Conservation (phyloP, 2,797 vertebrate species). For the Gastrophryne carolinensis region DNA sequence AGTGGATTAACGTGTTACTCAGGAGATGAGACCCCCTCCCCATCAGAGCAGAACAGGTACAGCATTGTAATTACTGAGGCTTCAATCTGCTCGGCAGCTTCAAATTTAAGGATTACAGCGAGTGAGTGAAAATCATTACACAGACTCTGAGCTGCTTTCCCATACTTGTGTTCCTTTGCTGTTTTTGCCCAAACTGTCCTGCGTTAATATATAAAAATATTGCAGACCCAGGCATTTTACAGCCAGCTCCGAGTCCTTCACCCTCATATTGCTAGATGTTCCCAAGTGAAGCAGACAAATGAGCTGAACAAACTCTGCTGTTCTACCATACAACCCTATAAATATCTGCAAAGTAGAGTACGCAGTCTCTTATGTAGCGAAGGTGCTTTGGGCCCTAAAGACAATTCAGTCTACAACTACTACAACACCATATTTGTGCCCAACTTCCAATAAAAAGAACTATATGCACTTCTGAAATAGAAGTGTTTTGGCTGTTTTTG, state of each 20-base stretch:
- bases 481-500: too few species aligned
- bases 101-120: slow-evolving; percentile 60
- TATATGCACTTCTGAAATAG: too few species aligned
- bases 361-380: not conserved
- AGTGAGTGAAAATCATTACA: slow-evolving; percentile 59
- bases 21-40: slow-evolving; percentile 57
- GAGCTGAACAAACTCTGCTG: not conserved
- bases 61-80: slow-evolving; percentile 48
- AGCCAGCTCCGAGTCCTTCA: not conserved
- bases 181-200: slow-evolving; percentile 56
- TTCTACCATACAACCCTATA: too few species aligned
- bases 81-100: slow-evolving; percentile 53
- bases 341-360: too few species aligned
- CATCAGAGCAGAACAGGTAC: slow-evolving; percentile 59
- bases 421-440: too few species aligned
- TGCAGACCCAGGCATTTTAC: slow-evolving; percentile 52
- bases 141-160: slow-evolving; percentile 21
- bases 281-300: not conserved
- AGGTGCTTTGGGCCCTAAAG: not conserved
- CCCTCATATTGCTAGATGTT: not conserved
- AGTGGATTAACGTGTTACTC: slow-evolving; percentile 51
- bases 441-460: too few species aligned
- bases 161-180: slow-evolving; percentile 25
- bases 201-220: slow-evolving; percentile 55
- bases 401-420: too few species aligned